These are phyloP conservation scores for Beaufortia kweichowensis DNA, from an alignment of 2,113 vertebrate species.

Conservation along the genomic window DNA sequence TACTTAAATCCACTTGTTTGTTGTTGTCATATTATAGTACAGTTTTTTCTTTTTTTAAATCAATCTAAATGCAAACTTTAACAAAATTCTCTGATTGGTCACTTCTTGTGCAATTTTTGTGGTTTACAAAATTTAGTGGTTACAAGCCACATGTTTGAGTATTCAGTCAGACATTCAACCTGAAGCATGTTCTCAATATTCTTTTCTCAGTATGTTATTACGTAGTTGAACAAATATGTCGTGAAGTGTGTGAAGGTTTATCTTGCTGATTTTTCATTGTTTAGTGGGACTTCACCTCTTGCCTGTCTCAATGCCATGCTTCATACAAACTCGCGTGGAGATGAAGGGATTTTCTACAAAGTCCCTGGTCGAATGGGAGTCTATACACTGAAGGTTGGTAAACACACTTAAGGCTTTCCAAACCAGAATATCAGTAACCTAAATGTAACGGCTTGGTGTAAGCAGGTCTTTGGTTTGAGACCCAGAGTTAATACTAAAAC, in stretches of 20 bases:
- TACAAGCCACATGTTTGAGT: not conserved
- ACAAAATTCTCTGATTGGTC: no score
- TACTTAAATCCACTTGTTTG: no score
- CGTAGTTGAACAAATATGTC: not conserved
- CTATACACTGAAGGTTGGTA: slow-evolving; percentile 94
- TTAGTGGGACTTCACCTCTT: slow-evolving; percentile 93
- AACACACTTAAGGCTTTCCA: not conserved
- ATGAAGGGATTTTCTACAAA: slow-evolving; percentile 99
- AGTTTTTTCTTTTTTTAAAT: no score
- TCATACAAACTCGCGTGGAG: slow-evolving; percentile 95
- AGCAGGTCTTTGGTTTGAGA: no score
- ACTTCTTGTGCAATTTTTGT: no score
- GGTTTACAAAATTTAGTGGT: not conserved
- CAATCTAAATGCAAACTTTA: no score
- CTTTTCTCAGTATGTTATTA: not conserved
- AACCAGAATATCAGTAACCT: not conserved
- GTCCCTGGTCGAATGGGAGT: slow-evolving; percentile 98
- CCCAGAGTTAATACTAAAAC: no score
- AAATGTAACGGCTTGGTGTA: no score
- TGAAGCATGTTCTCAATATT: not conserved
- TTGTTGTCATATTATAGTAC: no score
- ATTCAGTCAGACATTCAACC: not conserved
- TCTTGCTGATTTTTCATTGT: slow-evolving; percentile 42
- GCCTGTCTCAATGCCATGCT: slow-evolving; percentile 98
- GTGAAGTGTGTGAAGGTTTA: not conserved